Base-by-base conservation (phyloP, 2,888 invertebrate species). In the Ichneumoninae sp. region DNA sequence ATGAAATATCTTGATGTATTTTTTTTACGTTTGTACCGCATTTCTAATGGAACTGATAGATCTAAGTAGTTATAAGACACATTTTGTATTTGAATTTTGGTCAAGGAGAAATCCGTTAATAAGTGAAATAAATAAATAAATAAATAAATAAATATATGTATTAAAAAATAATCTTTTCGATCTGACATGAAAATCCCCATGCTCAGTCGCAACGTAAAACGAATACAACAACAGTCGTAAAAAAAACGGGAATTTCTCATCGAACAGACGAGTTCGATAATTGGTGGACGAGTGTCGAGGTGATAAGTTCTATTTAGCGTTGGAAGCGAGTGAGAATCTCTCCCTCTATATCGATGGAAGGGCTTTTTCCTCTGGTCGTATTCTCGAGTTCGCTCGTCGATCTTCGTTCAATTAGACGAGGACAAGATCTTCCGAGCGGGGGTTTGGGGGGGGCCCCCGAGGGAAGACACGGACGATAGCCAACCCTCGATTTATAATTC, bases 361-460 rank as follows among this genome's bases (percentile, higher is more conserved):
- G 57, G 26, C 57, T 10, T 26, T 57, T 57, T 65, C 30, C 60
- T 65, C 33, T 5, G 36, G 44, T 71, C 26, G 73, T 63, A 33
- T 65, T 50, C 47, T 63, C 74, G 60, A n/a, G 19, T 74, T 19
- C 65, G 75, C 63, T 81, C 84, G 84, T 84, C 69, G 77, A 84
- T 84, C 84, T 81, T 84, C 77, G 81, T 84, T 84, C 81, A 84
- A 84, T 84, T 84, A 84, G 81, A 77, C 60, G 36, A 65, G 68
- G 69, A 81, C 84, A 81, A 81, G 84, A 81, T 74, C 70, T 57
- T 70, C 44, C 44, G 60, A 22, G 57, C 57, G 10, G 26, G 57
- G 8, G 44, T 5, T 44, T 3, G 70, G n/a, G 33, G 19, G 50
- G 19, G 36, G 13, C 22, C 50, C 83, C 75, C 19, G 33, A 66